Percentiles rank a stretch among this genome's conserved stretches.
Evolutionary conservation across 2,113 vertebrate species (phyloP).

Genomic region (Alces alces): DNA sequence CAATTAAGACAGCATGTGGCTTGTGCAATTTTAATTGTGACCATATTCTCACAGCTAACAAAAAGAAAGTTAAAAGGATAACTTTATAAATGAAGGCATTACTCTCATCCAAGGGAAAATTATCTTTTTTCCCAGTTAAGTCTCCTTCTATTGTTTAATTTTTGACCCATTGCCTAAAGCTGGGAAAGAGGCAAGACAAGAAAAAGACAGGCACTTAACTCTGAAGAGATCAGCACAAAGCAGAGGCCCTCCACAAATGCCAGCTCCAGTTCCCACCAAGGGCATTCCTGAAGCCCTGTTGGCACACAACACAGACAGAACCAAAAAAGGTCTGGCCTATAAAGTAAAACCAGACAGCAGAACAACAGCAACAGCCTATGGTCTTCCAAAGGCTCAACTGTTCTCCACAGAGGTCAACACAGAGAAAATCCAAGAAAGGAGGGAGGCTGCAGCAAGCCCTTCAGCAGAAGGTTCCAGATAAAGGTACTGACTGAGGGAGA

Average conservation of each 20-base stretch:
- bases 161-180: background rate
- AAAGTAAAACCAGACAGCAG: slow-evolving; percentile 22
- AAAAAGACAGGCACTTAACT: background rate
- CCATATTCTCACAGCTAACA: slow-evolving; percentile 35
- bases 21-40: slow-evolving; percentile 32
- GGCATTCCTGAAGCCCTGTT: background rate
- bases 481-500: background rate
- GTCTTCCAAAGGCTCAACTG: background rate
- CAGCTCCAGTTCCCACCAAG: background rate
- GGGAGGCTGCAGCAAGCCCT: background rate
- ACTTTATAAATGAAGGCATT: slow-evolving; percentile 37
- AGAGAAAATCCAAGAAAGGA: background rate
- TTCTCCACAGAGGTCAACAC: background rate
- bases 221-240: background rate
- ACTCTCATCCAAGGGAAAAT: background rate
- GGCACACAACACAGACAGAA: background rate
- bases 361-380: slow-evolving; percentile 1
- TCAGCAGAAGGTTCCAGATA: background rate
- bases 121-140: background rate
- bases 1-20: slow-evolving; percentile 20
- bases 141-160: background rate
- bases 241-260: background rate
- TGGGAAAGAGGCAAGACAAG: background rate
- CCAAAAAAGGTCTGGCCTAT: background rate
- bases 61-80: slow-evolving; percentile 34